Percentiles rank a stretch among this genome's conserved stretches.
These are phyloP conservation scores for Hermaeophaga mercurialis DNA, from an alignment of 2,888 invertebrate genomes.

Conservation along the genomic window DNA sequence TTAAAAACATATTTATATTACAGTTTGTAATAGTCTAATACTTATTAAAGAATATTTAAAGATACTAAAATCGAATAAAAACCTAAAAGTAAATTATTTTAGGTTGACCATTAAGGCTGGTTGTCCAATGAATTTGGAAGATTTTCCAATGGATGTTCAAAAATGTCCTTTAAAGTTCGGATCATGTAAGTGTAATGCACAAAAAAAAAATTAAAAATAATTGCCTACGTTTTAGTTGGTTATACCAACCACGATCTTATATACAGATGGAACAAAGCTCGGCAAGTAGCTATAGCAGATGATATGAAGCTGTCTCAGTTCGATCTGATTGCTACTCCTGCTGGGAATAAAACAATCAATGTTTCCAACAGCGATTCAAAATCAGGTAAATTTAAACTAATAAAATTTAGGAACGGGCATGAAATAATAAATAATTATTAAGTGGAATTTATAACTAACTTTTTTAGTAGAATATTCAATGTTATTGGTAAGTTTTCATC, in stretches of 20 bases:
- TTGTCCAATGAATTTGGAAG: conserved; percentile 83
- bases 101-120: conserved; percentile 84
- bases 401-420: too few species aligned
- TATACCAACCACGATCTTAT: conserved; percentile 75
- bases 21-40: too few species aligned
- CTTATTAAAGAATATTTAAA: too few species aligned
- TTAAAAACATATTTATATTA: too few species aligned
- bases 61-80: too few species aligned
- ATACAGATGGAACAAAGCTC: conserved; percentile 73
- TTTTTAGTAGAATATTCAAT: conserved; percentile 70
- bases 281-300: conserved; percentile 76
- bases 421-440: too few species aligned
- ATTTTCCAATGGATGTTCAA: conserved; percentile 87
- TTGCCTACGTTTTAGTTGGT: conserved; percentile 63
- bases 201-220: not conserved
- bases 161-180: conserved; percentile 79
- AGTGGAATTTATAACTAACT: not conserved
- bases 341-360: conserved; percentile 68
- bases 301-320: conserved; percentile 87
- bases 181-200: conserved; percentile 72
- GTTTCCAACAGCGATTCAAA: conserved; percentile 52
- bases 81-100: too few species aligned
- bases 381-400: conserved; percentile 41
- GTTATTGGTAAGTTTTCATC: conserved; percentile 75
- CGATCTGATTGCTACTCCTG: conserved; percentile 76